Conservation (phyloP, 1,140 invertebrate species). For the Brachionus sp. region DNA sequence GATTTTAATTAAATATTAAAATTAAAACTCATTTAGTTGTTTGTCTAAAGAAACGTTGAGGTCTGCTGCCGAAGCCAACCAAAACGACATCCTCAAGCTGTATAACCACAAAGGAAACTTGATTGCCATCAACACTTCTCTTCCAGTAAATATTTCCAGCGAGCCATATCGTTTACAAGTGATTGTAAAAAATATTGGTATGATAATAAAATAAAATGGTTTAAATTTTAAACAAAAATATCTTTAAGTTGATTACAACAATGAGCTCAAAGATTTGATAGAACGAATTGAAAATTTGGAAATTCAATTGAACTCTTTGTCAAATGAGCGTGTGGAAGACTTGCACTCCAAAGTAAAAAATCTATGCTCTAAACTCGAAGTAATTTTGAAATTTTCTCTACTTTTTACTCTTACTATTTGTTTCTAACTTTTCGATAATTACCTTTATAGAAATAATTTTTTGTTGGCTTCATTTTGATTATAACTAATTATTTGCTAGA, state of each 20-base stretch:
- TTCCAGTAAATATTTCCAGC: not conserved
- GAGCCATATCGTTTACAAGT: slow-evolving; percentile 25
- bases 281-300: slow-evolving; percentile 7
- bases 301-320: slow-evolving; percentile 9
- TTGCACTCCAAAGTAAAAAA: slow-evolving; percentile 7
- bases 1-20: not conserved
- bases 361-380: not conserved
- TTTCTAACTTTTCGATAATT: not conserved
- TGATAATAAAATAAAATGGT: not conserved
- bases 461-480: not conserved
- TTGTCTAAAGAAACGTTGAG: not conserved
- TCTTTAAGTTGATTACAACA: slow-evolving; percentile 20
- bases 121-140: not conserved
- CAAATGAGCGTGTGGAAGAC: not conserved
- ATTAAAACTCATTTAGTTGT: not conserved
- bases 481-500: not conserved
- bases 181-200: slow-evolving; percentile 25
- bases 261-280: not conserved
- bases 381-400: not conserved
- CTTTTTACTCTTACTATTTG: not conserved
- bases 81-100: slow-evolving; percentile 33
- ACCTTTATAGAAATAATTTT: not conserved
- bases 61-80: slow-evolving; percentile 25
- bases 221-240: not conserved
- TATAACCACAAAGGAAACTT: slow-evolving; percentile 29